Evolutionary conservation across 2,888 invertebrate genomes (phyloP), one percentile per base, ranked within the genome.

Genomic region (Limnephilus marmoratus): DNA sequence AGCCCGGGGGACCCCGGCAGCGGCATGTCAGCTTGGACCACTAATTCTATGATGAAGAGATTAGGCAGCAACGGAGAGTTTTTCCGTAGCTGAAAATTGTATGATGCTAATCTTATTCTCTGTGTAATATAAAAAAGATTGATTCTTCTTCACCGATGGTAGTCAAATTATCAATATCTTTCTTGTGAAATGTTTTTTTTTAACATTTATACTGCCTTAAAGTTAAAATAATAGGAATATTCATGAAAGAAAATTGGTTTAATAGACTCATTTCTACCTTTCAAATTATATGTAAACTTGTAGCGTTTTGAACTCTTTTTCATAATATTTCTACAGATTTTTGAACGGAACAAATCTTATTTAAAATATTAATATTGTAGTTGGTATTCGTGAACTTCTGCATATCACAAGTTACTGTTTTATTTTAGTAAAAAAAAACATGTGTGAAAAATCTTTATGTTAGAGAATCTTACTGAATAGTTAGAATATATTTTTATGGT

Each of bases 11-110:
- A 92, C 31, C 45, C 81, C 9, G 81, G 88, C 80, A 85, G 90
- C 15, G 31, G 83, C 7, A 31, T 90, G 29, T 88, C 90, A 3
- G 86, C 85, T 18, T 92, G 91, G 90, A 86, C 91, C 12, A 81
- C 93, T 9, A 90, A 81, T 18, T 87, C 81, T 13, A 85, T 91
- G 13, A 49, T 93, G 91, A 93, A 93, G 31, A 87, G 93, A 53
- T 49, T 93, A 34, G 90, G 92, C 41, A 93, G 92, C 24, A 90
- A 92, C 85, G 90, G 92, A 49, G 93, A 93, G 80, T 93, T 93
- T 89, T 93, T 93, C 90, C 90, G 93, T n/a, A 93, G 93, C 93
- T 93, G 93, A 93, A 93, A 93, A 85, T 34, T 87, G 31, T 49
- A 29, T n/a, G 4, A 86, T 24, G 37, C 34, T 83, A 29, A 45